Base-by-base conservation (phyloP, 2,888 invertebrate genomes). In the Furcula furcula region DNA sequence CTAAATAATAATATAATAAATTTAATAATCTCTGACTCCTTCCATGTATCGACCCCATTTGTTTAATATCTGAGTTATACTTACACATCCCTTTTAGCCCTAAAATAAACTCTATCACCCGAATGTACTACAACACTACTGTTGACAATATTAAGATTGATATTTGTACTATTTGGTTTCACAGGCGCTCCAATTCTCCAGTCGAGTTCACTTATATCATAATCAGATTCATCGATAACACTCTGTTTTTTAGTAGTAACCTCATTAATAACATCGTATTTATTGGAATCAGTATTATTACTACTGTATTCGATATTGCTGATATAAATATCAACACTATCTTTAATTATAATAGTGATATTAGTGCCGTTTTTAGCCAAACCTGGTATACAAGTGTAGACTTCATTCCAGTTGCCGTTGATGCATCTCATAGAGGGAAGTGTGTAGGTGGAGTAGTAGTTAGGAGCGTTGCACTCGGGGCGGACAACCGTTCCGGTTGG, bases 341-440 rank as follows among this genome's bases (percentile, higher is more conserved):
- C 74, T 30, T 65, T 71, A 7, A 79, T 42, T 0, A 76, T 14
- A 2, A 80, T 67, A 2, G 75, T 77, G 2, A 76, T 59, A 26
- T 76, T 76, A 13, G 66, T 73, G 10, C 73, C 76, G 27, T 60
- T 60, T 64, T 58, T 67, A 7, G 29, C 14, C 73, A 65, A 62
- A 81, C 78, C 81, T 74, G 77, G 66, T 4, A 40, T 32, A 51
- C 81, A 82, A 2, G 39, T 47, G 2, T 74, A 65, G 4, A 53
- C 37, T 41, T 69, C 50, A 48, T 71, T 62, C 77, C 78, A 82
- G 21, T 42, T 61, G 7, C 72, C 76, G 1, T 68, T 63, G 14
- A 62, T 46, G 49, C 81, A 81, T 7, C 38, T 48, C 77, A 80
- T 78, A 40, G 46, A 40, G 15, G 42, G 36, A 0, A 73, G 51